A percentile compares a stretch with the other conserved stretches of the same genome.
phyloP scores from a whole-genome alignment of 2,113 vertebrate genomes.

The Calcarius ornatus region DNA sequence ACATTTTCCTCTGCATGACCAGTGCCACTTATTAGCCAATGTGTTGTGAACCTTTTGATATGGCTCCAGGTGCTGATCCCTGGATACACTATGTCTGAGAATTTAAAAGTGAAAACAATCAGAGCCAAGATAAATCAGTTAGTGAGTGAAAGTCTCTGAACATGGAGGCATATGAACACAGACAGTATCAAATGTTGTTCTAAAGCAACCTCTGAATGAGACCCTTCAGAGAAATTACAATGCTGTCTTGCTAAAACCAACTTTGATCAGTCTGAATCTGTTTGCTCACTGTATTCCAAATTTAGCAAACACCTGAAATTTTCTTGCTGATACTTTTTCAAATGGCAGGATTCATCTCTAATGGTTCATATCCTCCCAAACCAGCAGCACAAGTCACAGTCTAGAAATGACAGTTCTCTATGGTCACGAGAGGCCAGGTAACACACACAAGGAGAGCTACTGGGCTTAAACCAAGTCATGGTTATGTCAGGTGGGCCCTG shows the following conservation, averaged over 20 bases:
- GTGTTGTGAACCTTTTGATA: not conserved
- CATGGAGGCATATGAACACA: rapidly evolving
- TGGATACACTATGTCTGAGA: not conserved
- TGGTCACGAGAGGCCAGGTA: not conserved
- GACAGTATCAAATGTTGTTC: not conserved
- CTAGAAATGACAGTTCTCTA: not conserved
- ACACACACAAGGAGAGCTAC: not conserved
- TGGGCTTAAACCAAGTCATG: not conserved
- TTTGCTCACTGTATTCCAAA: not conserved
- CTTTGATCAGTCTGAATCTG: not conserved
- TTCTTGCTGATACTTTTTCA: not conserved
- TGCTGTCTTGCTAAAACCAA: not conserved
- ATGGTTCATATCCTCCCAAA: not conserved
- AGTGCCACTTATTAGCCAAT: not conserved
- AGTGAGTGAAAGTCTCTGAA: not conserved
- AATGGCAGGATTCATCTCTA: not conserved
- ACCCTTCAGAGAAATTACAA: not conserved
- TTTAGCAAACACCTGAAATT: not conserved
- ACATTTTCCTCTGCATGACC: not conserved
- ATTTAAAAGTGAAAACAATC: not conserved
- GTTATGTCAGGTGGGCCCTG: not conserved
- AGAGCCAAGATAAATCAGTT: not conserved
- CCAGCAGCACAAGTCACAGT: not conserved
- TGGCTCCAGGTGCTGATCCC: not conserved
- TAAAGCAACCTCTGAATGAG: not conserved